Evolutionary conservation across 2,888 invertebrate species (phyloP), one percentile per base, ranked within the genome.

Genomic region (Julus scandinavius): DNA sequence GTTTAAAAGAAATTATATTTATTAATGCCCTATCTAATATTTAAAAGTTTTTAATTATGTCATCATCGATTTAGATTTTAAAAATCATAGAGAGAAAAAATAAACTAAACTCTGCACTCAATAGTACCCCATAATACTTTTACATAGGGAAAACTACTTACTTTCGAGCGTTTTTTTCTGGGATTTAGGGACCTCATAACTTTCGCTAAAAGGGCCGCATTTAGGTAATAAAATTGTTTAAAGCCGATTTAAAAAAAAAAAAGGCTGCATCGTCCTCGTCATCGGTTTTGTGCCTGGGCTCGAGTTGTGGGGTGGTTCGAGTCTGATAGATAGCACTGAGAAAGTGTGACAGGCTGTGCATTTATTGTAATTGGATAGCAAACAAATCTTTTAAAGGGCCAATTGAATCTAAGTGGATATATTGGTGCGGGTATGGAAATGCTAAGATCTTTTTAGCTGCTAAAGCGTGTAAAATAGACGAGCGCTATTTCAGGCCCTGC

Each of bases 361-460:
- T 87, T 87, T 87, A 87, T 87, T 87, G 87, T 87, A 87, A 87
- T 87, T 87, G 87, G 83, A 87, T 87, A 45, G 87, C 87, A 87
- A 87, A 87, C 83, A 87, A 87, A 72, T 87, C 80, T 87, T 80
- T 85, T 85, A 49, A 85, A 85, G 85, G 58, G 58, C 54, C 87
- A 87, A 87, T 87, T 87, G 87, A 87, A 87, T 87, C 87, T 58
- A 87, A 87, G 87, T 87, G 87, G 58, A 87, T 87, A 80, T 80
- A 87, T 87, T 87, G 49, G 58, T 58, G 87, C 58, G 87, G 29
- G 49, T 49, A 85, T 85, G 45, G 85, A 85, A 49, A 85, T 85
- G 80, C 80, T 40, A 80, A 80, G 80, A 80, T 80, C 80, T 80
- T 80, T 80, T 80, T 80, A 80, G 80, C 80, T 80, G 80, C 50